A percentile compares a stretch with the other conserved stretches of the same genome.
phyloP scores from a whole-genome alignment of 2,797 vertebrate genomes.

The Prunella strophiata region DNA sequence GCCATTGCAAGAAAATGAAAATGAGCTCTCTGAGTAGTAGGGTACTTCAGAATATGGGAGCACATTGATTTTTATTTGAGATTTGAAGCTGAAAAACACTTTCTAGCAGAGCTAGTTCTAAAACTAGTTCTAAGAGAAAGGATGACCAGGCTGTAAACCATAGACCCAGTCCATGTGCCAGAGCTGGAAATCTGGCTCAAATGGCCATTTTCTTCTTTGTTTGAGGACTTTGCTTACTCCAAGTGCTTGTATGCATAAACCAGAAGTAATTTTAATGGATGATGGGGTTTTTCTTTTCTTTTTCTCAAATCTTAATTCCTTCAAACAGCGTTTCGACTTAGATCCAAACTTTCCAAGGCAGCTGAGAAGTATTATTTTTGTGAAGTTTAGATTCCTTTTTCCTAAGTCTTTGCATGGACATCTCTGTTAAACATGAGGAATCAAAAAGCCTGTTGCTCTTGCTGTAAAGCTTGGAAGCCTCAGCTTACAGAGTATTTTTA shows the following conservation, averaged over 20 bases:
- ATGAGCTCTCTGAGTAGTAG: conserved; percentile 5
- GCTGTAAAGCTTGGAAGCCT: background rate
- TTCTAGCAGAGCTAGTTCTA: background rate
- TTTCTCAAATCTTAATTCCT: conserved; percentile 21
- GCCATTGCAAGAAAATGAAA: conserved; percentile 25
- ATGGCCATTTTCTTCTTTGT: background rate
- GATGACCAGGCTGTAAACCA: background rate
- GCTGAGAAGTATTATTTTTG: background rate
- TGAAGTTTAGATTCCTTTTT: background rate
- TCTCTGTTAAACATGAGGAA: background rate
- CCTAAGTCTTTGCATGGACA: background rate
- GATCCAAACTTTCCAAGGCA: background rate
- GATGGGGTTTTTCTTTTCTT: background rate
- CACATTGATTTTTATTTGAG: background rate
- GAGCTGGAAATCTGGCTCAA: background rate
- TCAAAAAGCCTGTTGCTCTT: background rate
- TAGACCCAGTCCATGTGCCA: background rate
- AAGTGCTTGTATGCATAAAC: background rate
- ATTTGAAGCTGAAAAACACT: background rate
- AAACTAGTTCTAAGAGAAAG: background rate
- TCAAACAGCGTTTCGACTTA: background rate
- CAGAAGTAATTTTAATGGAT: background rate
- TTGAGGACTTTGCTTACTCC: background rate
- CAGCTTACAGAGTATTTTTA: background rate
- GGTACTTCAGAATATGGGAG: background rate